Conservation (phyloP, 1,140 invertebrate species). For the Pogonus chalceus region DNA sequence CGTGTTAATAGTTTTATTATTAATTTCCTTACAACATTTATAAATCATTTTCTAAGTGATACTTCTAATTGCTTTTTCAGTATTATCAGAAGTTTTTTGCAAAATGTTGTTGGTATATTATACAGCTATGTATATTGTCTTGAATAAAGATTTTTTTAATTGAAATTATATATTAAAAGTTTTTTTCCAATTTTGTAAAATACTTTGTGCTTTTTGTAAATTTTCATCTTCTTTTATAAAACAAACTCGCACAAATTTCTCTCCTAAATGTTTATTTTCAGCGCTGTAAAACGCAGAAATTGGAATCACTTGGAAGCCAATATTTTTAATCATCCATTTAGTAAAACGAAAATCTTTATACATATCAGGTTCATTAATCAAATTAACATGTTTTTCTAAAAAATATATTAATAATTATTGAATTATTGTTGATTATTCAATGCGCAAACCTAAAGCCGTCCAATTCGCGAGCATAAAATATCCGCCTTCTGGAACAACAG, state of each 20-base stretch:
- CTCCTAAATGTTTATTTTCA: conserved; percentile 67
- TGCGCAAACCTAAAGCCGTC: conserved; percentile 47
- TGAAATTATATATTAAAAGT: no score
- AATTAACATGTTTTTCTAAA: conserved; percentile 45
- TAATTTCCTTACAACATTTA: no score
- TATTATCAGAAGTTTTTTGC: no score
- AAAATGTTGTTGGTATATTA: no score
- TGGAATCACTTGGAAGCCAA: conserved; percentile 83
- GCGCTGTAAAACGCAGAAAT: conserved; percentile 83
- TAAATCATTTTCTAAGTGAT: no score
- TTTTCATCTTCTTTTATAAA: conserved; percentile 84
- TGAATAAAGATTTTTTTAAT: no score
- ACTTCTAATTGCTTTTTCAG: no score
- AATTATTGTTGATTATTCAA: no score
- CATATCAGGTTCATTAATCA: conserved; percentile 53
- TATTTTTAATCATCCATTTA: conserved; percentile 84
- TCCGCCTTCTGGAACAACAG: conserved; percentile 88
- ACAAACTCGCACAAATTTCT: conserved; percentile 80
- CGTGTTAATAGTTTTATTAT: no score
- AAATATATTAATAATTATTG: no score
- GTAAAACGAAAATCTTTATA: conserved; percentile 81
- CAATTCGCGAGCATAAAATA: conserved; percentile 94
- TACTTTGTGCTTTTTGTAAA: conserved; percentile 50
- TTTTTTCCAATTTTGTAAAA: conserved; percentile 45
- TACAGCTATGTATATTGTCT: no score